Evolutionary conservation across 1,140 invertebrate genomes (phyloP).

Genomic region (Scaptomyza montana): DNA sequence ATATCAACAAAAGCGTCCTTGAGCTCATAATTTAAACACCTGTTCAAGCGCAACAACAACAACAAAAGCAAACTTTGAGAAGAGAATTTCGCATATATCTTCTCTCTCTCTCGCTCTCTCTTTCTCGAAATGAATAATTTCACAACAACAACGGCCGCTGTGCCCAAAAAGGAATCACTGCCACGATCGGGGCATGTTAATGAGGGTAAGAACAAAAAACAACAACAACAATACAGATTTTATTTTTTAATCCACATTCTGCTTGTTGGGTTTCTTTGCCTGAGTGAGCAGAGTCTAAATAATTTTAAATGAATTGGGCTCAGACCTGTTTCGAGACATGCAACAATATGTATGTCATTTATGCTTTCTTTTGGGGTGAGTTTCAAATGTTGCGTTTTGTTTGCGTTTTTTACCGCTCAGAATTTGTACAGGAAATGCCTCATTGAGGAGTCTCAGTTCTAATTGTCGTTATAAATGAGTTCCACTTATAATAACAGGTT

Average conservation of each 20-base stretch:
- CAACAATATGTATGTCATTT: slow-evolving; percentile 22
- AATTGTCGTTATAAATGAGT: slow-evolving; percentile 9
- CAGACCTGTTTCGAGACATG: slow-evolving; percentile 13
- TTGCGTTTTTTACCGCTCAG: not conserved
- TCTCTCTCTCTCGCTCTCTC: not conserved
- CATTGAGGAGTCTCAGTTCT: slow-evolving; percentile 6
- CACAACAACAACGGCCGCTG: slow-evolving; percentile 74
- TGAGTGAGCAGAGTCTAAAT: slow-evolving; percentile 24
- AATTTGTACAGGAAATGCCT: slow-evolving; percentile 21
- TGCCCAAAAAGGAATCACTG: slow-evolving; percentile 74
- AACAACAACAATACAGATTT: slow-evolving; percentile 41
- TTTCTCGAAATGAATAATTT: slow-evolving; percentile 71
- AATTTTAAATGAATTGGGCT: slow-evolving; percentile 30
- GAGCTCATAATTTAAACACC: slow-evolving; percentile 66
- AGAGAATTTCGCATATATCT: slow-evolving; percentile 16
- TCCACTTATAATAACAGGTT: slow-evolving; percentile 3
- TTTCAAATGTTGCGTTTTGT: slow-evolving; percentile 5
- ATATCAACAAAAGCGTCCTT: slow-evolving; percentile 57
- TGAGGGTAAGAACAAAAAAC: slow-evolving; percentile 69
- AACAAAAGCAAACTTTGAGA: slow-evolving; percentile 14
- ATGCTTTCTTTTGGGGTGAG: slow-evolving; percentile 31
- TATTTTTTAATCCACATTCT: not conserved
- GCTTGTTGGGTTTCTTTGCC: slow-evolving; percentile 26
- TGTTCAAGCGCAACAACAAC: slow-evolving; percentile 47
- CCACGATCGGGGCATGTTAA: slow-evolving; percentile 81